Conservation (phyloP, 2,888 invertebrate species). For the Petrolisthes manimaculis region DNA sequence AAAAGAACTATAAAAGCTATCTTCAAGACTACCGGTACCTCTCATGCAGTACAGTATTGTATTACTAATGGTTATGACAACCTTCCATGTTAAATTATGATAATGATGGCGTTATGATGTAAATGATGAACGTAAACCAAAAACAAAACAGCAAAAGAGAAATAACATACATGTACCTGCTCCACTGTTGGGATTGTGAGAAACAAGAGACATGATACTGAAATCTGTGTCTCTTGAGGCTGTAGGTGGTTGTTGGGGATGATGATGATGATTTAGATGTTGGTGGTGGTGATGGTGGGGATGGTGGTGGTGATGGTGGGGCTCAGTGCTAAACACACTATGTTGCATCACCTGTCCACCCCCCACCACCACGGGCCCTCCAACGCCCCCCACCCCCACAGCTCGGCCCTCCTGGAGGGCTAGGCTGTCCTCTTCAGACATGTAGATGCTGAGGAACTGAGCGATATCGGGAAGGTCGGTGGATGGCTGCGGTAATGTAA, state of each 20-base stretch:
- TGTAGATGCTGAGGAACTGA: slow-evolving; percentile 51
- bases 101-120: too few relatives aligned
- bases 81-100: too few relatives aligned
- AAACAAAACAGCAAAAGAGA: background rate
- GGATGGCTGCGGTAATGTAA: slow-evolving; percentile 33
- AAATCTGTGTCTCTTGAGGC: slow-evolving; percentile 39
- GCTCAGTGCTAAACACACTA: slow-evolving; percentile 38
- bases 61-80: too few relatives aligned
- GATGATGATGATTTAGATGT: background rate
- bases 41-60: too few relatives aligned
- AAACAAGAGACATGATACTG: slow-evolving; percentile 45
- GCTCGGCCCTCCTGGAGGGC: slow-evolving; percentile 37
- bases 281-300: slow-evolving; percentile 6
- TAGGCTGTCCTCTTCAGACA: slow-evolving; percentile 48
- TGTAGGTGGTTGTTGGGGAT: background rate
- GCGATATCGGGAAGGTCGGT: slow-evolving; percentile 53
- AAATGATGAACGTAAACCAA: background rate
- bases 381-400: background rate
- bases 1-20: too few relatives aligned
- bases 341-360: slow-evolving; percentile 36
- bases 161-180: background rate
- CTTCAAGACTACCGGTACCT: too few relatives aligned
- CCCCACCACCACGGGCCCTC: background rate
- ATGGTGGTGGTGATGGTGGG: background rate
- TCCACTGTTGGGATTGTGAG: slow-evolving; percentile 28